These are phyloP conservation scores for Mus spicilegus DNA, from an alignment of 2,113 vertebrate genomes.

Conservation along the genomic window DNA sequence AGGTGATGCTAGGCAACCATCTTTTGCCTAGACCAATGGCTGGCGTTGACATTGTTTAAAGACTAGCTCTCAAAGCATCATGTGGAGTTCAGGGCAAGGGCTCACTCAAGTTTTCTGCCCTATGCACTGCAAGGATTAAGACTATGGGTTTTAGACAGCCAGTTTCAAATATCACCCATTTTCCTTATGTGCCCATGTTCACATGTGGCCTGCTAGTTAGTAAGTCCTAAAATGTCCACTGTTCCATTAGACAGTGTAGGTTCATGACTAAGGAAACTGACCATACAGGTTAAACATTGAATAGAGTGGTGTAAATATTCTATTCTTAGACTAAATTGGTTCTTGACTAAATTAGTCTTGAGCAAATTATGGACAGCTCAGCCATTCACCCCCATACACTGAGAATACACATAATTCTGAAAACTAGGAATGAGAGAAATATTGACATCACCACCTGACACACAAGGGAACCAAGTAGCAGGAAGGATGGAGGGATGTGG, in stretches of 20 bases:
- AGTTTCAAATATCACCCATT: background rate
- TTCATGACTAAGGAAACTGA: background rate
- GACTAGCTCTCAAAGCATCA: background rate
- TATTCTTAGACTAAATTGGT: too few species aligned
- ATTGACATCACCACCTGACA: background rate
- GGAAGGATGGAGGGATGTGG: background rate
- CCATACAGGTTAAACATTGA: background rate
- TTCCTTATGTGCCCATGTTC: too few species aligned
- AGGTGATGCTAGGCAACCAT: background rate
- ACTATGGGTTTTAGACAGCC: background rate
- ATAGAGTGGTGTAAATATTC: background rate
- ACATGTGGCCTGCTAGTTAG: background rate
- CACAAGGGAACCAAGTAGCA: background rate
- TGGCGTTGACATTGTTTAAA: background rate
- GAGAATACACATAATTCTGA: slow-evolving; percentile 3
- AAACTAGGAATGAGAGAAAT: background rate
- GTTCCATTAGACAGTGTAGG: background rate
- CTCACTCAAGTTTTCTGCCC: background rate
- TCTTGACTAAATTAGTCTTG: background rate
- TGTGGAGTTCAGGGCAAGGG: background rate
- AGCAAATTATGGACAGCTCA: too few species aligned
- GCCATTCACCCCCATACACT: background rate
- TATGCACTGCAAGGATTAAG: background rate
- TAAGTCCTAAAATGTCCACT: background rate
- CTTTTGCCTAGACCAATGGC: background rate